These are phyloP conservation scores for Poeciliopsis prolifica DNA, from an alignment of 2,113 vertebrate genomes.

Conservation along the genomic window DNA sequence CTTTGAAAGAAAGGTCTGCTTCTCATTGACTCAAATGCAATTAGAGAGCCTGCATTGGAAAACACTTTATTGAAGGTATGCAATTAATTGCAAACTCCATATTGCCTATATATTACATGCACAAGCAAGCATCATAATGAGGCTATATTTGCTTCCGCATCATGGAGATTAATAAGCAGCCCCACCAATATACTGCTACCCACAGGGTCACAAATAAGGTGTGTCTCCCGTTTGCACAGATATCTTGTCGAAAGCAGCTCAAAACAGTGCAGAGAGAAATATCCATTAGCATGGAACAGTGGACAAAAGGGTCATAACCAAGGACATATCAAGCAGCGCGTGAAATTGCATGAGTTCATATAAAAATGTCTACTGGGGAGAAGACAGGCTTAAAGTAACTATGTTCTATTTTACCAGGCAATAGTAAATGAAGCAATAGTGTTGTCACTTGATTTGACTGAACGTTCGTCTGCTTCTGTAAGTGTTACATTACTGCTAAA, in stretches of 20 bases:
- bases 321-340: constrained; percentile 45
- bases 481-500: constrained; percentile 6
- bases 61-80: constrained; percentile 40
- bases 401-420: constrained; percentile 10
- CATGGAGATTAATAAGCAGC: constrained; percentile 38
- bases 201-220: constrained; percentile 48
- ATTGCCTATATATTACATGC: constrained; percentile 32
- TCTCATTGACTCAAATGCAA: constrained; percentile 8
- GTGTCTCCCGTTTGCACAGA: constrained; percentile 31
- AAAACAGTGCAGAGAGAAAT: constrained; percentile 26
- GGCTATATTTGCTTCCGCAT: constrained; percentile 17
- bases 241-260: constrained; percentile 40
- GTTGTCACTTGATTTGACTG: constrained; percentile 26
- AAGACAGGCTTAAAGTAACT: constrained; percentile 39
- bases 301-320: constrained; percentile 49
- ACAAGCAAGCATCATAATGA: constrained; percentile 16
- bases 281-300: constrained; percentile 34
- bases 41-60: constrained; percentile 26
- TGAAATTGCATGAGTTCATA: constrained; percentile 60
- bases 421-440: constrained; percentile 22
- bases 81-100: constrained; percentile 35
- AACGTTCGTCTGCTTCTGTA: constrained; percentile 16
- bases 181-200: constrained; percentile 20
- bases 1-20: neutral
- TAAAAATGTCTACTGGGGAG: constrained; percentile 35